Evolutionary conservation across 23 tunicate species (phyloP), one percentile per base, ranked within the genome.

Genomic region (Pegea sp.): DNA sequence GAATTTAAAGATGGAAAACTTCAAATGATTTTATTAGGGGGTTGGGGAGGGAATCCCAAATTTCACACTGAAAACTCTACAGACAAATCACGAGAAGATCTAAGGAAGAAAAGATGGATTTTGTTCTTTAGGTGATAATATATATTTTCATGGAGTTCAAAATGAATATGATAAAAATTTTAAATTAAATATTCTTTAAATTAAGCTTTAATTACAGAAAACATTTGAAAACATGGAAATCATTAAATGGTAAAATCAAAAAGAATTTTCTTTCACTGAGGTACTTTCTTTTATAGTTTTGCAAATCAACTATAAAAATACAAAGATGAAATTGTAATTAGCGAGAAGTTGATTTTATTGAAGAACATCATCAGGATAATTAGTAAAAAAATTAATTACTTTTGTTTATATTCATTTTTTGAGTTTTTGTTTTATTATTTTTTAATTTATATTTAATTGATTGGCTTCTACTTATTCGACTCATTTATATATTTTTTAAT

Each of bases 41-140:
- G 74, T 29, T 84, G 95, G 95, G 95, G 95, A 29, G 95, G 95
- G 5, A 13, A 73, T 1, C 34, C 95, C 95, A 3, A 73, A 73
- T 38, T 73, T 68, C 34, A 50, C 95, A 4, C 84, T 49, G 95
- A 84, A 52, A 51, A 57, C 26, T 72, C 66, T 3, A 73, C 71
- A 63, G 46, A 24, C 44, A 31, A 44, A 67, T 84, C 52, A 78
- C 71, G 57, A 68, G 34, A 34, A 32, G 13, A 2, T 62, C 81
- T 8, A 55, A 16, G 3, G 33, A 42, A 5, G 43, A 68, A 8
- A n/a, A 58, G 2, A 56, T 62, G 24, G 62, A 67, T 3, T 54
- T 53, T 29, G 28, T 74, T 5, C 57, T 0, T 53, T 84, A 34
- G 95, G 95, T 20, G 95, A 84, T 48, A 84, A 84, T 44, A 73